Evolutionary conservation across 1,140 invertebrate species (phyloP).

Genomic region (Platorchestia sp.): DNA sequence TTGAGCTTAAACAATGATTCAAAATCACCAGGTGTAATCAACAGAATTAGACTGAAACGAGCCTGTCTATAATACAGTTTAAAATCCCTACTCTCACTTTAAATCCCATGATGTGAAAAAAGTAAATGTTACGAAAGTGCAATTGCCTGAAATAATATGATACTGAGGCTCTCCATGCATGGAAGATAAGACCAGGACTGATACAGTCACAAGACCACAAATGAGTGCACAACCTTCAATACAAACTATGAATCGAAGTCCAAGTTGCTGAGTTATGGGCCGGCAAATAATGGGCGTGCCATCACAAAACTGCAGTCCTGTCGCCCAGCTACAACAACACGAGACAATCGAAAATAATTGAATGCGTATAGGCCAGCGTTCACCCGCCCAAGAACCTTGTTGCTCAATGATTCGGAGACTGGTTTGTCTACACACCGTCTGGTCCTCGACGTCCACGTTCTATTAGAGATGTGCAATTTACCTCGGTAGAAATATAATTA

Average conservation of each 20-base stretch:
- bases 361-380: background rate
- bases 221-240: background rate
- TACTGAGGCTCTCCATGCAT: background rate
- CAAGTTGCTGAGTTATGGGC: background rate
- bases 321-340: background rate
- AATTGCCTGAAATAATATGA: background rate
- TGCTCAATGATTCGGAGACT: background rate
- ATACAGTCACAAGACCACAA: background rate
- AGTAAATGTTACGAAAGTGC: background rate
- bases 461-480: background rate
- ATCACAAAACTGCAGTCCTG: background rate
- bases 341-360: background rate
- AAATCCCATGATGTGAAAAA: background rate
- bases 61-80: background rate
- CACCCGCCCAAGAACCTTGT: background rate
- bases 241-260: background rate
- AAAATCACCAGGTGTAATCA: background rate
- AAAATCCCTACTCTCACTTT: background rate
- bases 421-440: background rate
- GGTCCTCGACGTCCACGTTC: background rate
- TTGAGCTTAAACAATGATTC: background rate
- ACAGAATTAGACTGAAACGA: background rate
- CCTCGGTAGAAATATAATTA: background rate
- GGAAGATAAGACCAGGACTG: background rate
- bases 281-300: background rate